These are phyloP conservation scores for Microplitis mediator DNA, from an alignment of 1,140 invertebrate species.

Conservation along the genomic window DNA sequence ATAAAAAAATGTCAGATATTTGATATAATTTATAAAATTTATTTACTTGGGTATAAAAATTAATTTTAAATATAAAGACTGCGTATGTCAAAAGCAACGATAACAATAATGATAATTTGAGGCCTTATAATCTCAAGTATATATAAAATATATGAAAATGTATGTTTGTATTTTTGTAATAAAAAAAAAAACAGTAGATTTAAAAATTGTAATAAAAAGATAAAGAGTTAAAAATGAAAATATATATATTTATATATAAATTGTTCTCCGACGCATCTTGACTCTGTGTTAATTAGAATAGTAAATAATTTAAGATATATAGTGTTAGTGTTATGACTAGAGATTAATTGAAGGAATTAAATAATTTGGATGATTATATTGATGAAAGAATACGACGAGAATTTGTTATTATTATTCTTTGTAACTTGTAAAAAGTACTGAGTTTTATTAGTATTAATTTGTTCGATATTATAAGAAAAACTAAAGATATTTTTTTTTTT, in stretches of 20 bases:
- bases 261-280: conserved; percentile 44
- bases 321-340: conserved; percentile 43
- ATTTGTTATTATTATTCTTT: conserved; percentile 62
- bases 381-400: conserved; percentile 45
- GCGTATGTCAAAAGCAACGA: neutral
- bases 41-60: neutral
- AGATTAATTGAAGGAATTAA: conserved; percentile 49
- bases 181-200: neutral
- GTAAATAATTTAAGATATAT: conserved; percentile 39
- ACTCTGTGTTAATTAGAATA: conserved; percentile 48
- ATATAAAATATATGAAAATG: conserved; percentile 16
- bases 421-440: conserved; percentile 64
- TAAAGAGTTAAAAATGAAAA: conserved; percentile 2
- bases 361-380: conserved; percentile 26
- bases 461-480: conserved; percentile 46
- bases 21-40: no score
- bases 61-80: neutral
- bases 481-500: conserved; percentile 50
- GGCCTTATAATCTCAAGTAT: conserved; percentile 29
- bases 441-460: conserved; percentile 61
- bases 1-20: no score
- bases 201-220: neutral
- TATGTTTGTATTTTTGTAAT: neutral
- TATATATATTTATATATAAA: conserved; percentile 15
- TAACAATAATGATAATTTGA: conserved; percentile 5